Conservation (phyloP, 2,113 vertebrate genomes). For the Erythrolamprus reginae region DNA sequence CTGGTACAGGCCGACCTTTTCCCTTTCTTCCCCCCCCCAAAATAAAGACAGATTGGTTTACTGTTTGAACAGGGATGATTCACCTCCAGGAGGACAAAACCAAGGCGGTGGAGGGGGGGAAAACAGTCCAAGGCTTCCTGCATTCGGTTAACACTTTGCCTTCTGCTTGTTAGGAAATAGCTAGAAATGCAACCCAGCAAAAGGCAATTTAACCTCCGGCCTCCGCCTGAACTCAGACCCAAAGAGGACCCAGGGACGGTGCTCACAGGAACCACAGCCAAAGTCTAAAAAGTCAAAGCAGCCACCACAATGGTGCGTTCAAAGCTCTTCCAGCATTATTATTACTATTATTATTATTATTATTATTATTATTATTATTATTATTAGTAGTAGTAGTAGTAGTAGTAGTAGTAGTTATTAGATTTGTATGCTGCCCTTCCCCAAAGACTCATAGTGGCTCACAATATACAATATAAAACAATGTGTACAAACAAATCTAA, state of each 20-base stretch:
- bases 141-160: constrained; percentile 36
- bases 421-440: too few species aligned
- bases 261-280: background rate
- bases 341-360: too few species aligned
- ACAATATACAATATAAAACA: too few species aligned
- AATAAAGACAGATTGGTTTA: background rate
- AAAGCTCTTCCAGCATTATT: too few species aligned
- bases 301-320: background rate
- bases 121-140: constrained; percentile 15
- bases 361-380: too few species aligned
- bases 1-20: background rate
- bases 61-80: constrained; percentile 49
- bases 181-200: background rate
- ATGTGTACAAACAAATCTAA: too few species aligned
- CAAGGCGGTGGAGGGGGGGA: constrained; percentile 44
- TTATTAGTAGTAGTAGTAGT: too few species aligned
- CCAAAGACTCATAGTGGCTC: too few species aligned
- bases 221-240: background rate
- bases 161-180: background rate
- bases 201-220: background rate
- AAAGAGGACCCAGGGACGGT: too few species aligned
- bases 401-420: too few species aligned
- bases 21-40: background rate
- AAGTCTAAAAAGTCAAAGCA: background rate
- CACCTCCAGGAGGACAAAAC: constrained; percentile 41